Conservation (phyloP, 2,888 invertebrate genomes). For the Syritta pipiens region DNA sequence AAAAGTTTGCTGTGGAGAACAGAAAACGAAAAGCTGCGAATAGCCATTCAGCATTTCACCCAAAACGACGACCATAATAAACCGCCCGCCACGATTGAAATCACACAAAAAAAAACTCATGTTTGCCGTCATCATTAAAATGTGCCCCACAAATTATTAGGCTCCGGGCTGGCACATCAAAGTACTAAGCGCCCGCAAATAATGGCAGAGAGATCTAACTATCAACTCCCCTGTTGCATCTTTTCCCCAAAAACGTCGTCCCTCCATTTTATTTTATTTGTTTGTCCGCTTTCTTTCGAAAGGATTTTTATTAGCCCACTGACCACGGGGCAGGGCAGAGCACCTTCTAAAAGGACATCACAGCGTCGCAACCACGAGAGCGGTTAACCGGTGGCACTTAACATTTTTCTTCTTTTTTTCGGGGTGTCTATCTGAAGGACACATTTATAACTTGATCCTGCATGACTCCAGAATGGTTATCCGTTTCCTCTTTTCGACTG, state of each 20-base stretch:
- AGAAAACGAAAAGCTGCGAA: no score
- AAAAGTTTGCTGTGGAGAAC: no score
- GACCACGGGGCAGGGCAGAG: conserved; percentile 4
- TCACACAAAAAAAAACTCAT: not conserved
- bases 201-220: not conserved
- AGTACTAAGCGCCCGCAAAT: conserved; percentile 2
- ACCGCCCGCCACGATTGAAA: not conserved
- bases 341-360: conserved; percentile 38
- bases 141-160: conserved; percentile 11
- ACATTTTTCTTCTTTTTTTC: conserved; percentile 12
- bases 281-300: not conserved
- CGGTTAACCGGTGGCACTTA: conserved; percentile 61
- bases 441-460: conserved; percentile 57
- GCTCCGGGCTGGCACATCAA: conserved; percentile 8
- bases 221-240: conserved; percentile 17
- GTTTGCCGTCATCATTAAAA: conserved; percentile 18
- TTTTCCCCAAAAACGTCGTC: not conserved
- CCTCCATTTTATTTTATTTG: no score
- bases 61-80: no score
- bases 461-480: conserved; percentile 29
- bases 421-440: conserved; percentile 21
- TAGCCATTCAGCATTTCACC: no score
- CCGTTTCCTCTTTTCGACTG: conserved; percentile 5
- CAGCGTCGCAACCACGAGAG: conserved; percentile 44
- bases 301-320: conserved; percentile 10